Evolutionary conservation across 2,888 invertebrate species (phyloP).

Genomic region (Lithodes maja): DNA sequence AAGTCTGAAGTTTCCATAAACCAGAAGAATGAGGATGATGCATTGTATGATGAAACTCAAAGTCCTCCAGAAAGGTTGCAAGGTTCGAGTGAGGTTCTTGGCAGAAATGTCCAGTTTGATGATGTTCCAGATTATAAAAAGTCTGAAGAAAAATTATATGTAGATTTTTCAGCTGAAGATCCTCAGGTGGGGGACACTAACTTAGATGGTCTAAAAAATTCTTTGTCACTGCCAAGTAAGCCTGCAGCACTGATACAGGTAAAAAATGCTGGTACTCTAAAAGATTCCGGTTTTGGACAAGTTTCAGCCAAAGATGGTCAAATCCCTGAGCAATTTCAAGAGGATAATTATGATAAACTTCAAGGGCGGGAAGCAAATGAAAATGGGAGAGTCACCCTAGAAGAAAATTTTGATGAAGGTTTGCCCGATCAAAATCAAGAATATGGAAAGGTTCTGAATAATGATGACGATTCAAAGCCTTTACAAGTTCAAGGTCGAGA

Average conservation of each 20-base stretch:
- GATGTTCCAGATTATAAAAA: background rate
- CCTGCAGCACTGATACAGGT: background rate
- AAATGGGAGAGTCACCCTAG: background rate
- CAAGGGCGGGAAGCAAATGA: background rate
- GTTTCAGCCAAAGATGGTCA: background rate
- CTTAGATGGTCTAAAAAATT: background rate
- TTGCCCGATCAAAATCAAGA: background rate
- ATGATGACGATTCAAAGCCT: background rate
- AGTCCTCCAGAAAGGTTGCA: no score
- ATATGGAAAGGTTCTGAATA: background rate
- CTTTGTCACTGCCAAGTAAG: background rate
- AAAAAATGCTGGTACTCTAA: background rate
- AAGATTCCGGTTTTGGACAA: background rate
- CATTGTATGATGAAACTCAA: background rate
- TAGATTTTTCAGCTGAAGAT: background rate
- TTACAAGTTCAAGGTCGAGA: no score
- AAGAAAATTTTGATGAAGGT: background rate
- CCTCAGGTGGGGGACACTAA: background rate
- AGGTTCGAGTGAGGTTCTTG: background rate
- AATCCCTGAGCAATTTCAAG: background rate
- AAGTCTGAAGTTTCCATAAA: background rate
- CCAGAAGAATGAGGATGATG: background rate
- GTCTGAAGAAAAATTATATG: background rate
- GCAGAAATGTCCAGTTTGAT: background rate
- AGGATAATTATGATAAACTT: background rate